Base-by-base conservation (phyloP, 2,888 invertebrate genomes). In the Esperia sulphurella region DNA sequence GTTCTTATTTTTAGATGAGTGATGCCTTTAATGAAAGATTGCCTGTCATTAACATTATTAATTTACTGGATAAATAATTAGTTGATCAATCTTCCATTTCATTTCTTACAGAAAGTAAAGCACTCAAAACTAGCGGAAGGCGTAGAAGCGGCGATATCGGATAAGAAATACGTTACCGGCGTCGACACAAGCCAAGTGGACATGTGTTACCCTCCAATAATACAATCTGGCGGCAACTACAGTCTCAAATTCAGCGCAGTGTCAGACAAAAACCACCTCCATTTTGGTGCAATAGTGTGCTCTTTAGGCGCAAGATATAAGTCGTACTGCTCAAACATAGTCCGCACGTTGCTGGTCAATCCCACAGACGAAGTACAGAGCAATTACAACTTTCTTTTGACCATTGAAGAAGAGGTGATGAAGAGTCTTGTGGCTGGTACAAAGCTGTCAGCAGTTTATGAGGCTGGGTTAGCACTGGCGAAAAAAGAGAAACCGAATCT, bases 221-320 rank as follows among this genome's bases (percentile, higher is more conserved):
- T 99, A 68, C 99, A 99, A 79, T 99, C 98, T 33, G 99, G 99
- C 8, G 99, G 98, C n/a, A 94, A 95, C 72, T 99, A 99, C 86
- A 96, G 95, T 70, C 91, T 99, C 41, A 99, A 99, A 84, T 99
- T 99, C 83, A 98, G 98, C 72, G 97, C 96, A 3, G 94, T 94
- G 2, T 97, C 98, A 63, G 98, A 99, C 77, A 98, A 98, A 76
- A 97, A 97, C 75, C 93, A 93, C 58, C 82, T 99, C 49, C 98
- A 99, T 82, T 99, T 98, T 81, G 99, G 98, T 39, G 95, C 97
- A 0, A 98, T 99, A 57, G 95, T 98, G 42, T 98, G 98, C 78
- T 96, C 96, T 9, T 83, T 99, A 54, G 99, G 99, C 5, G 95
- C 96, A 2, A 92, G 99, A 49, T 99, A 98, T 82, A 98, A 98